A percentile compares a stretch with the other conserved stretches of the same genome.
Conservation (phyloP, 2,113 vertebrate genomes). For the Melanocharis versteri region DNA sequence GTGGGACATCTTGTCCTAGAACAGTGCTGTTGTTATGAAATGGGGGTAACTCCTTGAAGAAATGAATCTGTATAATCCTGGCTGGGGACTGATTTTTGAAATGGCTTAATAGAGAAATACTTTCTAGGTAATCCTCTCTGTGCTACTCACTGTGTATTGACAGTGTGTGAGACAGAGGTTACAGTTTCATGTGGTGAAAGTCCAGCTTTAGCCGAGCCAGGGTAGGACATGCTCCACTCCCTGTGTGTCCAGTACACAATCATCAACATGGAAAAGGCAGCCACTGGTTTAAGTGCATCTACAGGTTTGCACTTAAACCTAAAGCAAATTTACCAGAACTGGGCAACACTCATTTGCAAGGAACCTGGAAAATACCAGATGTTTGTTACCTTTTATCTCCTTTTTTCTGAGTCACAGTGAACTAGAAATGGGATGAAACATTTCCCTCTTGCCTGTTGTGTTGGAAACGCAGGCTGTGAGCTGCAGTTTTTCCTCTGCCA, state of each 20-base stretch:
- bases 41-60: neutral
- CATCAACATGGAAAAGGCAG: neutral
- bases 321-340: neutral
- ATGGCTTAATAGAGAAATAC: neutral
- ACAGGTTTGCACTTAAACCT: neutral
- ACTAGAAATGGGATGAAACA: neutral
- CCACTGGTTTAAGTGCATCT: neutral
- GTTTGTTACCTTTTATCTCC: neutral
- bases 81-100: neutral
- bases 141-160: neutral
- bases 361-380: neutral
- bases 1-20: neutral
- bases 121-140: neutral
- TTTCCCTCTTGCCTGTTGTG: neutral
- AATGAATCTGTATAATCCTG: neutral
- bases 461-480: neutral
- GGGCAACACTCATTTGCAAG: neutral
- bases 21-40: neutral
- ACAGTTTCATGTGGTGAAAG: neutral
- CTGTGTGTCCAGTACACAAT: neutral
- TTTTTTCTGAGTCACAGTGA: neutral
- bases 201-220: neutral
- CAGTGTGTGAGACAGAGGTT: neutral
- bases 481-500: neutral
- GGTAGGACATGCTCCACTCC: neutral